Conservation (phyloP, 2,113 vertebrate genomes). For the Prietella phreatophila region DNA sequence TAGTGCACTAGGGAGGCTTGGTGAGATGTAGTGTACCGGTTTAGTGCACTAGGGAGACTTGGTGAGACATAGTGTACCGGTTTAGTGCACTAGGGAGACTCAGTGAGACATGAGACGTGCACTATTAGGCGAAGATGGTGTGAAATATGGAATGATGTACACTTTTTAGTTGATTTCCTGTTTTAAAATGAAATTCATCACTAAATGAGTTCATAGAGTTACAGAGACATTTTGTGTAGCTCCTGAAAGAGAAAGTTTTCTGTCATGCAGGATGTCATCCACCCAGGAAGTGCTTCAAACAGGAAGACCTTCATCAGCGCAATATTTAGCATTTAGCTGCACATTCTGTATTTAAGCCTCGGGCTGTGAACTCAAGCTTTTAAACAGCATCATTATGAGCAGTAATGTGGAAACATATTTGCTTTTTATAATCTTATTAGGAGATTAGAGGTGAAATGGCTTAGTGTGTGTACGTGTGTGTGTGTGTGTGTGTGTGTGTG, state of each 20-base stretch:
- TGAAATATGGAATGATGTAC: not conserved
- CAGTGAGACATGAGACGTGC: too few relatives aligned
- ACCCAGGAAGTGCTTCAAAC: conserved; percentile 17
- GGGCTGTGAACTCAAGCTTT: conserved; percentile 53
- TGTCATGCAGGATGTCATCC: not conserved
- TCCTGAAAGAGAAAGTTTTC: not conserved
- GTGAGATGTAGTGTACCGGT: too few relatives aligned
- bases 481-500: conserved; percentile 34
- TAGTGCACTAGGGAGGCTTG: not conserved
- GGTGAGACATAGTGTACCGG: too few relatives aligned
- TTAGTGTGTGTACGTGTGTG: conserved; percentile 61
- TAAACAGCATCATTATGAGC: conserved; percentile 71
- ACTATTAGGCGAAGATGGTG: not conserved
- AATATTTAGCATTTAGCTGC: conserved; percentile 44
- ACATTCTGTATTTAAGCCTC: conserved; percentile 41
- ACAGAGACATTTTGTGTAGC: not conserved
- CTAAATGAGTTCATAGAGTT: not conserved
- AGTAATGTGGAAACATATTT: conserved; percentile 70
- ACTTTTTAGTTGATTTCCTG: not conserved
- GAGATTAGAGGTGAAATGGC: conserved; percentile 68
- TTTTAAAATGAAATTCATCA: not conserved
- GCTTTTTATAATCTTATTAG: conserved; percentile 75
- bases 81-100: too few relatives aligned
- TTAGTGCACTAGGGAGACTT: too few relatives aligned
- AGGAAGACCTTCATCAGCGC: conserved; percentile 19